These are phyloP conservation scores for Onychostruthus taczanowskii DNA, from an alignment of 2,113 vertebrate genomes.

Conservation along the genomic window DNA sequence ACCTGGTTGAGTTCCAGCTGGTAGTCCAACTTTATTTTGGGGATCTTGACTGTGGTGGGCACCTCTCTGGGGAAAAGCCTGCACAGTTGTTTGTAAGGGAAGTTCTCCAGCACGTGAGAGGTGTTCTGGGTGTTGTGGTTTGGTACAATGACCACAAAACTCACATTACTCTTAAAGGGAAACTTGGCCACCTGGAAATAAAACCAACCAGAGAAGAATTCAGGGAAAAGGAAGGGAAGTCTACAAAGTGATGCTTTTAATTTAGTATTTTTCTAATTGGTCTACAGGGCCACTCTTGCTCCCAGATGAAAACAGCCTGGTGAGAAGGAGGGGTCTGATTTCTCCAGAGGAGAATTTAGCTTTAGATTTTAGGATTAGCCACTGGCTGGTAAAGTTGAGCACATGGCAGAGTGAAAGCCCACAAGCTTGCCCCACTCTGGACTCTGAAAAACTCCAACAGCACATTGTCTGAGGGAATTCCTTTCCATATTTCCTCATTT, in stretches of 20 bases:
- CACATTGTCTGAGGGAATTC: background rate
- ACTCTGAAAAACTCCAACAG: background rate
- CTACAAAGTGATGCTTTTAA: background rate
- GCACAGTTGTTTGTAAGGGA: slow-evolving; percentile 79
- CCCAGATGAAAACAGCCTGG: background rate
- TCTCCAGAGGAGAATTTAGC: background rate
- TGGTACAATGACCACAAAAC: slow-evolving; percentile 87
- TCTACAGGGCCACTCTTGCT: background rate
- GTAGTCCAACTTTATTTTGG: slow-evolving; percentile 87
- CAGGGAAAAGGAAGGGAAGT: background rate
- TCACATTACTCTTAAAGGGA: slow-evolving; percentile 85
- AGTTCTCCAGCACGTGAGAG: slow-evolving; percentile 75
- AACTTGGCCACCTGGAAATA: slow-evolving; percentile 86
- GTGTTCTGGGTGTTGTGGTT: slow-evolving; percentile 71
- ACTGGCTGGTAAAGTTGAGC: background rate
- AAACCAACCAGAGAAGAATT: background rate
- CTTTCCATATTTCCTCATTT: background rate
- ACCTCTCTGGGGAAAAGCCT: slow-evolving; percentile 76
- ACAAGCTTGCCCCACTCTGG: background rate
- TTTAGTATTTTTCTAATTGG: background rate
- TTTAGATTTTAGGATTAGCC: background rate
- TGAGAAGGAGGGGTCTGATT: background rate
- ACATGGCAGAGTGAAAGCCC: background rate
- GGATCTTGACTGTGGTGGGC: slow-evolving; percentile 84
- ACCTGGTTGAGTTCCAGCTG: slow-evolving; percentile 80